Evolutionary conservation across 2,113 vertebrate genomes (phyloP), one percentile per base, ranked within the genome.

Genomic region (Gorsachius goisagi): DNA sequence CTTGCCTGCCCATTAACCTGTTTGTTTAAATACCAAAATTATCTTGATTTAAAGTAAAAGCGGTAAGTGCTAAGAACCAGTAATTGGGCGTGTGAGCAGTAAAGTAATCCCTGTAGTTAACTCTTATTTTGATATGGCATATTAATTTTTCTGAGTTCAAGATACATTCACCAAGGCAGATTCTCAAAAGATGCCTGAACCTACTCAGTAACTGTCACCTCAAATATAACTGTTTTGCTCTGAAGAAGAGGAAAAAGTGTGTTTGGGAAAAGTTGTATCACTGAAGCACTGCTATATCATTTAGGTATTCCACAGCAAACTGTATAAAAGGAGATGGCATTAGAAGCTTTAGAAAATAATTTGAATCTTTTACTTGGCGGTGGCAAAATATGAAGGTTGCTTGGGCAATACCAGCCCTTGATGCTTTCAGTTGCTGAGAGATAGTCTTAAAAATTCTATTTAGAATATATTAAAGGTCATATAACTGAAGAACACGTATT

Each of bases 11-110:
- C 69, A 35, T 77, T 79, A 63, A 69, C 41, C 20, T 90, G 55
- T 90, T 88, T 89, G 56, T 87, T 83, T 91, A 71, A 95, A 85
- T 84, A 87, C 56, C 80, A 67, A 52, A 58, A 72, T 78, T 55
- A 88, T 95, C 63, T 91, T 77, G 58, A 89, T 88, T 82, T 94
- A n/a, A 72, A 90, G 22, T 92, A 67, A 24, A 81, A 76, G 76
- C 1, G 9, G 10, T 73, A 60, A 84, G 52, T 53, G 49, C 50
- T 76, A n/a, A 82, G 73, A 67, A 32, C 62, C 45, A 50, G 53
- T 87, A 81, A 85, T 53, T 37, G 77, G 56, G 58, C 1, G 66
- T 76, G 41, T 85, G 23, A 41, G 41, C n/a, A 55, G 39, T 82
- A 88, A 71, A 4, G 8, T 56, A 81, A 71, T 71, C 74, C 45